Percentiles rank a stretch among this genome's conserved stretches.
phyloP scores from a whole-genome alignment of 2,113 vertebrate genomes.

The Bungarus multicinctus region DNA sequence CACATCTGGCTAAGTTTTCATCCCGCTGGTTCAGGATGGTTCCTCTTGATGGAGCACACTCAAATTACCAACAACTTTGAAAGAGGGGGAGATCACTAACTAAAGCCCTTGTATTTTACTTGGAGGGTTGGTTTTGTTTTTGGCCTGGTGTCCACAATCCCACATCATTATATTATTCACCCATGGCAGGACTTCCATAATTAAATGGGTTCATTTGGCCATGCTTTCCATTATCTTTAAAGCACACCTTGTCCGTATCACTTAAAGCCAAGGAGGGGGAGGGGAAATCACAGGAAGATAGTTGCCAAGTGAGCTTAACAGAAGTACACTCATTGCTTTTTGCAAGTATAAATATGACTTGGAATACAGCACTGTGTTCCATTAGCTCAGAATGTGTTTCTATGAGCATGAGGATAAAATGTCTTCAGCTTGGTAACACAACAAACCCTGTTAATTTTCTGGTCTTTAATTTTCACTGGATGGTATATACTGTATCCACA shows the following conservation, averaged over 20 bases:
- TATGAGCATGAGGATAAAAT: conserved; percentile 40
- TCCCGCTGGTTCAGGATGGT: conserved; percentile 5
- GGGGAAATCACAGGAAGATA: not conserved
- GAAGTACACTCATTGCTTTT: conserved; percentile 8
- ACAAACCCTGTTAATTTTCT: conserved; percentile 54
- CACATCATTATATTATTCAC: conserved; percentile 1
- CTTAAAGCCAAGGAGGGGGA: conserved; percentile 1
- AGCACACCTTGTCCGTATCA: conserved; percentile 28
- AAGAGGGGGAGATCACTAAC: conserved; percentile 30
- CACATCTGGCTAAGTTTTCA: conserved; percentile 26
- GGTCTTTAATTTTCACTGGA: conserved; percentile 50
- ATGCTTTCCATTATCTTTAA: conserved; percentile 21
- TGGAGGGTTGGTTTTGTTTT: conserved; percentile 24
- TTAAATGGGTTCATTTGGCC: conserved; percentile 39
- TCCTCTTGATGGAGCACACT: conserved; percentile 14
- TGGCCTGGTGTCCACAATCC: conserved; percentile 23
- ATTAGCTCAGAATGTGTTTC: conserved; percentile 35
- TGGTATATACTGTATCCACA: conserved; percentile 51
- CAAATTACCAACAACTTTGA: conserved; percentile 34
- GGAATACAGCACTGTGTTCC: conserved; percentile 39
- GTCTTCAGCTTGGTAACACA: conserved; percentile 45
- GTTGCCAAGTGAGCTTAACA: conserved; percentile 45
- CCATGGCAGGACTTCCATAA: not conserved
- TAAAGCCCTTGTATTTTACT: not conserved
- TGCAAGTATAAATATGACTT: conserved; percentile 34